These are phyloP conservation scores for Drosophila kanekoi DNA, from an alignment of 2,888 invertebrate genomes.

Conservation along the genomic window DNA sequence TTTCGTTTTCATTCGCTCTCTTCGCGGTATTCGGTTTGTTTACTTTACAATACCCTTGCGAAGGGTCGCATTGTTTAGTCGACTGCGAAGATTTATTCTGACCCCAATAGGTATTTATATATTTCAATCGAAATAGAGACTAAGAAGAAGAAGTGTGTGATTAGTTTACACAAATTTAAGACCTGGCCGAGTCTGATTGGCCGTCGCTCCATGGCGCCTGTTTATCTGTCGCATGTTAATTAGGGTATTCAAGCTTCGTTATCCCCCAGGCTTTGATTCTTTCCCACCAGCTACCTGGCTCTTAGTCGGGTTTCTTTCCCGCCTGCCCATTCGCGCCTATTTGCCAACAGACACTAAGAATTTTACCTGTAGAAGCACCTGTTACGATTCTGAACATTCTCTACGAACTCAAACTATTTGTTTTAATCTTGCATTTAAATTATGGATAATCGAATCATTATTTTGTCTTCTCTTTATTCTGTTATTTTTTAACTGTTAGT, in stretches of 20 bases:
- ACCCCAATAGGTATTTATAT: background rate
- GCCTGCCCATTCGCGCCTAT: conserved; percentile 38
- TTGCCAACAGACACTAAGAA: conserved; percentile 42
- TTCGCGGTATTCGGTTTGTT: conserved; percentile 32
- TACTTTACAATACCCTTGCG: conserved; percentile 22
- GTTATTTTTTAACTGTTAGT: no score
- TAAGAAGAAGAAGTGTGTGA: no score
- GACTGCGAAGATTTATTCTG: background rate
- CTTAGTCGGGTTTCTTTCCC: conserved; percentile 10
- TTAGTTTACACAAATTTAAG: no score
- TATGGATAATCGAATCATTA: no score
- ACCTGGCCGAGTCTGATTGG: no score
- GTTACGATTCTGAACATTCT: background rate
- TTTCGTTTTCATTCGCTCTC: conserved; percentile 34
- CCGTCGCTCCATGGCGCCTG: no score
- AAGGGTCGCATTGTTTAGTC: background rate
- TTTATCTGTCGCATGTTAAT: no score
- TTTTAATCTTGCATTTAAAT: no score
- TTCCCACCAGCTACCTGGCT: conserved; percentile 34
- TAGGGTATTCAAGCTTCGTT: conserved; percentile 14
- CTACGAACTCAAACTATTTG: no score
- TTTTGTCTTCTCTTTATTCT: no score
- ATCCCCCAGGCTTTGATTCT: background rate
- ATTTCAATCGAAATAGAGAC: background rate
- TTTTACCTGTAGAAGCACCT: conserved; percentile 55